Evolutionary conservation across 2,888 invertebrate genomes (phyloP), one percentile per base, ranked within the genome.

Genomic region (Dryobotodes eremita): DNA sequence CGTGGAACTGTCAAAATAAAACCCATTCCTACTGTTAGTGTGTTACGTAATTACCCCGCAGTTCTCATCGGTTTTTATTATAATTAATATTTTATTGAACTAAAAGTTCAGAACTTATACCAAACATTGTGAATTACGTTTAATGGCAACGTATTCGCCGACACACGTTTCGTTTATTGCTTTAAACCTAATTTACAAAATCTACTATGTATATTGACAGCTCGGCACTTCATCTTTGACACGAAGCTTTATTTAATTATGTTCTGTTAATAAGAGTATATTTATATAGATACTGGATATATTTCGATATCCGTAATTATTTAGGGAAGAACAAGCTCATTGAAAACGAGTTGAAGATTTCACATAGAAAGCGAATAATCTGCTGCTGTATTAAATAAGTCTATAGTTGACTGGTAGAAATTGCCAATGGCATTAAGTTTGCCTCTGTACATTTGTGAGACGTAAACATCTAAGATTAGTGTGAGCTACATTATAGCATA

Each of bases 141-240:
- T 75, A 82, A 80, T 42, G 75, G 71, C n/a, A 23, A n/a, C 50
- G 59, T 75, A 81, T 84, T 88, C 86, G 80, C 77, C 68, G 48
- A 71, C 75, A 82, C 71, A 88, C 50, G 77, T 71, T 36, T 48
- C 77, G 77, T 71, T 89, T 82, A 83, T 82, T 72, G 68, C 83
- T 69, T 50, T 57, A 57, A 70, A 77, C 66, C 46, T 77, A 79
- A 84, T 88, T 88, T 71, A 66, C 72, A 87, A 72, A 74, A 73
- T 79, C 59, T 74, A 20, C 53, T 65, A 46, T 59, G 23, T 42
- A 64, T 80, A 80, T 77, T 61, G 69, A 57, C 68, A 65, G 53
- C 69, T 61, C 10, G 6, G 23, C 42, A 72, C 26, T 79, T 50
- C 13, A 59, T 59, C 42, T n/a, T 20, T 64, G 48, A 64, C 55